Evolutionary conservation across 2,113 vertebrate genomes (phyloP).

Genomic region (Nothocercus julius): DNA sequence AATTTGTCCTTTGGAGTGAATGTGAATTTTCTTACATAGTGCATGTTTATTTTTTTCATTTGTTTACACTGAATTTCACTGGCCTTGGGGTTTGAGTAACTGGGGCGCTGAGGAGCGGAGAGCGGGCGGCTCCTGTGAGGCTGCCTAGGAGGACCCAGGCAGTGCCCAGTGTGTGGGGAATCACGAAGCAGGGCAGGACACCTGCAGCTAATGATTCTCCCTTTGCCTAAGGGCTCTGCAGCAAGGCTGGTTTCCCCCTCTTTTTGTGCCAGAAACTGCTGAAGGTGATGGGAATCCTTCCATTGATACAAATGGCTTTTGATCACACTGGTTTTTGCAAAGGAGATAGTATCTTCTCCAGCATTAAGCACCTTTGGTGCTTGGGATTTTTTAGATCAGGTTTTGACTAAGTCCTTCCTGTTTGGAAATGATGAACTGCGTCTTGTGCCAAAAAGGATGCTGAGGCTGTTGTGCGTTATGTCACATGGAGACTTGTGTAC

Average conservation of each 20-base stretch:
- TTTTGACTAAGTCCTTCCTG: background rate
- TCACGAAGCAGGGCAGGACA: background rate
- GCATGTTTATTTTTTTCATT: too few relatives aligned
- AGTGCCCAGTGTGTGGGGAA: rapidly evolving
- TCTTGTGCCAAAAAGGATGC: background rate
- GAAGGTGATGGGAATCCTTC: background rate
- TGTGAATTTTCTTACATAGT: background rate
- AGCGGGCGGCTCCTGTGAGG: background rate
- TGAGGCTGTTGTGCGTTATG: background rate
- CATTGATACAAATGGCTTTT: background rate
- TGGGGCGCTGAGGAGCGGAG: background rate
- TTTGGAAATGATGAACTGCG: rapidly evolving
- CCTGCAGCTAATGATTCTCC: background rate
- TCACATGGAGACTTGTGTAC: background rate
- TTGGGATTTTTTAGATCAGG: background rate
- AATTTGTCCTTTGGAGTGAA: background rate
- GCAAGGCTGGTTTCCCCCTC: background rate
- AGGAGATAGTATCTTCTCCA: background rate
- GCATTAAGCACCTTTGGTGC: background rate
- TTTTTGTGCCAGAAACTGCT: background rate
- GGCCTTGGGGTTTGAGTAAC: too few relatives aligned
- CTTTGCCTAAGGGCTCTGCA: background rate
- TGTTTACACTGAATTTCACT: too few relatives aligned
- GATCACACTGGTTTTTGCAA: background rate
- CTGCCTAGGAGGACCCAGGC: background rate